Base-by-base conservation (phyloP, 2,113 vertebrate species). In the Cheilinus undulatus region DNA sequence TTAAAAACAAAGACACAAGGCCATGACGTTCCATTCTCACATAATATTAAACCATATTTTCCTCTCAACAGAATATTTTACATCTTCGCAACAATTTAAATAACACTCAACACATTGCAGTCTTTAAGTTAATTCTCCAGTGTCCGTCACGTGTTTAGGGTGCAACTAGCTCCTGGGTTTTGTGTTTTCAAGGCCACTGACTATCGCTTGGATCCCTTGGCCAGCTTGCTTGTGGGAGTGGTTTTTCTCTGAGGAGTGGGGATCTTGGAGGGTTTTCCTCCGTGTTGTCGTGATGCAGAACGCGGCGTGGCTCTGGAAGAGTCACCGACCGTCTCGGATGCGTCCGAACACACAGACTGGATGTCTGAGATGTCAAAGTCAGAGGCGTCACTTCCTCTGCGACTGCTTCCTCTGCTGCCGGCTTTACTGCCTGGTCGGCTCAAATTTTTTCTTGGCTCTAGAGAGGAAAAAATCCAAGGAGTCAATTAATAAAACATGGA, bases 301-400 rank as follows among this genome's bases (percentile, higher is more conserved):
- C 97, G 95, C 7, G 96, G 94, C 0, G 92, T 93, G 0, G 92
- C 91, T 59, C 95, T 94, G 71, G 90, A 85, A 1, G 94, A 80
- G 24, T 95, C 95, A 15, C 94, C 95, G n/a, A 93, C 94, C 8
- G 93, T 95, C 89, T 99, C 97, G 2, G 95, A 96, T 84, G 90
- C 69, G 9, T 99, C 97, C 0, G 98, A 99, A 89, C 96, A 98
- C 36, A 97, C 96, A 0, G 98, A 99, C 87, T 97, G 96, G 89
- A 99, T 99, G 87, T 99, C 98, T 1, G 97, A 99, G 92, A 99
- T 99, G 93, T 99, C 98, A 75, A 99, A 99, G 93, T 99, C 97
- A 1, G 98, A 99, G 0, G 97, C 98, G 0, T 99, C 98, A 2
- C 97, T 99, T 69, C 97, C 97, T 46, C 98, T 91, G 54, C 97